Base-by-base conservation (phyloP, 2,113 vertebrate species). In the Potamarius usumacintae region DNA sequence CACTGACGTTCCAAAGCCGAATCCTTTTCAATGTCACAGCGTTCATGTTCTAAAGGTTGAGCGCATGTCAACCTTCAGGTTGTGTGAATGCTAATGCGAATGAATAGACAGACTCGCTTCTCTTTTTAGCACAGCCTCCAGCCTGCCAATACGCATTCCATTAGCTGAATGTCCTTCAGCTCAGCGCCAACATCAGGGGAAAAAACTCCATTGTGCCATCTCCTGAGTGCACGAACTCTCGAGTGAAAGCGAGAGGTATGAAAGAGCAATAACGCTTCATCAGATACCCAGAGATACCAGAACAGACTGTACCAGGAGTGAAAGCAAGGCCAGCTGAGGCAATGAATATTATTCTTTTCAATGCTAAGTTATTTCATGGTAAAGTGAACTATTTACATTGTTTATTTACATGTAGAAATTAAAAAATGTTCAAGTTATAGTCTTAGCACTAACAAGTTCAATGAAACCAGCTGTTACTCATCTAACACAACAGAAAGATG, bases 131-230 rank as follows among this genome's bases (percentile, higher is more conserved):
- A n/a, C 62, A 53, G 62, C 85, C 86, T 90, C 85, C 85, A 88
- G 78, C 71, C 79, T 85, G 89, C 84, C 86, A 90, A 83, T 78
- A 86, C 87, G 60, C 89, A 88, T 90, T 88, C 89, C 86, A 88
- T 90, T 90, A 85, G 84, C 84, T 79, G 81, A 67, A 78, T 63
- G 86, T 83, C 89, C 89, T 90, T 90, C 86, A 88, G 82, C 81
- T 30, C 25, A 55, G 9, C 42, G 72, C 83, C 85, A 80, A 52
- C 89, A 58, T 62, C 60, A 14, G 48, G n/a, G 20, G 71, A 52
- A 85, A 84, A 85, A 78, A 52, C 55, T 14, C 2, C 62, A 88
- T 90, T 90, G 89, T 87, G 84, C 77, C 14, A 27, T 74, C 71
- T 72, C 7, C 57, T 7, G 15, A 87, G 78, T 74, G 50, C n/a